Conservation (phyloP, 2,797 vertebrate genomes). For the Oryzias dopingdopingensis region DNA sequence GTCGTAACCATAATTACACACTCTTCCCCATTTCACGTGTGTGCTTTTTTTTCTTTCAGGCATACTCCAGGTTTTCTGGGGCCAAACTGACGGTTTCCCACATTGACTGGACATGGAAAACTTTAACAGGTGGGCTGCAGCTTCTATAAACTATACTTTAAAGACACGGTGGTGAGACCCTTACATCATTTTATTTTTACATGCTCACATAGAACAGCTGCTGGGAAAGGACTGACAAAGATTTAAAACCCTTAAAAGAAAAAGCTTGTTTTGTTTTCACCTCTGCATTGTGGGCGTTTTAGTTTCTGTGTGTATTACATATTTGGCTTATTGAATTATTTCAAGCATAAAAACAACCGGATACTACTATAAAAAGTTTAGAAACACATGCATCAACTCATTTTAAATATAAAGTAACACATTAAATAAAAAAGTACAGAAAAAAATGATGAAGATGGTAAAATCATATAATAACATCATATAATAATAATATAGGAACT, state of each 20-base stretch:
- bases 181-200: too few relatives aligned
- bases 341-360: too few relatives aligned
- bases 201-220: background rate
- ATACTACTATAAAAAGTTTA: too few relatives aligned
- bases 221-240: background rate
- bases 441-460: too few relatives aligned
- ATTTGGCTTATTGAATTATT: too few relatives aligned
- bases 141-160: conserved; percentile 10
- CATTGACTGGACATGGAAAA: conserved; percentile 89
- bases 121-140: conserved; percentile 82
- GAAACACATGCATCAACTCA: too few relatives aligned
- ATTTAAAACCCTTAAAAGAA: background rate
- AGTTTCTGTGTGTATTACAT: too few relatives aligned
- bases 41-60: conserved; percentile 74
- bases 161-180: background rate
- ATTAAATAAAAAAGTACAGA: too few relatives aligned
- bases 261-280: conserved; percentile 1
- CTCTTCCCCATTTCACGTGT: background rate
- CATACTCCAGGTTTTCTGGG: conserved; percentile 90
- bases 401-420: too few relatives aligned
- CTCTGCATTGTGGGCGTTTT: background rate
- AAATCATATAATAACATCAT: too few relatives aligned
- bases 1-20: conserved; percentile 1
- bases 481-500: too few relatives aligned
- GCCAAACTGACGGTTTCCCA: conserved; percentile 84